phyloP scores from a whole-genome alignment of 2,888 invertebrate species.

The Nebria salina region DNA sequence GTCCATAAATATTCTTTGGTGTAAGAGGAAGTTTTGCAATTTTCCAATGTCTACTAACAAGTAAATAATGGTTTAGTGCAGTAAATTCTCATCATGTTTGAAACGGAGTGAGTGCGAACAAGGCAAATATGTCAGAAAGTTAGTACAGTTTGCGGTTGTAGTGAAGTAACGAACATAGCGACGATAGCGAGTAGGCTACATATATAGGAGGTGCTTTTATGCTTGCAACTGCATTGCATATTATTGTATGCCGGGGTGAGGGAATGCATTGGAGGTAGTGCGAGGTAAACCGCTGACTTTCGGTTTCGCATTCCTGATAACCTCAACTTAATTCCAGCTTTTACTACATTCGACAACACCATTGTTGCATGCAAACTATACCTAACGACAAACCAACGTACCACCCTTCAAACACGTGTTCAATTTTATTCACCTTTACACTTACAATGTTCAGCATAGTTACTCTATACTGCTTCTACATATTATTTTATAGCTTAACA shows the following conservation, averaged over 20 bases:
- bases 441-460: background rate
- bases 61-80: slow-evolving; percentile 26
- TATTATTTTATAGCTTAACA: background rate
- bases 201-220: background rate
- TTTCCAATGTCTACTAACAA: slow-evolving; percentile 15
- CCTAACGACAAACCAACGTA: background rate
- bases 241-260: background rate
- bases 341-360: slow-evolving; percentile 23
- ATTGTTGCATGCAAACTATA: slow-evolving; percentile 22
- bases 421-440: background rate
- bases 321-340: slow-evolving; percentile 29
- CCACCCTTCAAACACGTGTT: slow-evolving; percentile 1
- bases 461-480: background rate
- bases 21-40: background rate
- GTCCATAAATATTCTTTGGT: no score
- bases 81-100: slow-evolving; percentile 32
- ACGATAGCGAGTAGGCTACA: background rate
- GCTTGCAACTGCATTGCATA: background rate
- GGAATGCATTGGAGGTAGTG: background rate
- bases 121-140: slow-evolving; percentile 41
- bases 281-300: slow-evolving; percentile 14
- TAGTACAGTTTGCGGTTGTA: slow-evolving; percentile 18
- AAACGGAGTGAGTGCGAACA: slow-evolving; percentile 33
- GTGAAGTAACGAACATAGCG: slow-evolving; percentile 2
- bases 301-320: slow-evolving; percentile 34